Percentiles rank a stretch among this genome's conserved stretches.
Evolutionary conservation across 1,140 invertebrate genomes (phyloP).

Genomic region (Myzus persicae): DNA sequence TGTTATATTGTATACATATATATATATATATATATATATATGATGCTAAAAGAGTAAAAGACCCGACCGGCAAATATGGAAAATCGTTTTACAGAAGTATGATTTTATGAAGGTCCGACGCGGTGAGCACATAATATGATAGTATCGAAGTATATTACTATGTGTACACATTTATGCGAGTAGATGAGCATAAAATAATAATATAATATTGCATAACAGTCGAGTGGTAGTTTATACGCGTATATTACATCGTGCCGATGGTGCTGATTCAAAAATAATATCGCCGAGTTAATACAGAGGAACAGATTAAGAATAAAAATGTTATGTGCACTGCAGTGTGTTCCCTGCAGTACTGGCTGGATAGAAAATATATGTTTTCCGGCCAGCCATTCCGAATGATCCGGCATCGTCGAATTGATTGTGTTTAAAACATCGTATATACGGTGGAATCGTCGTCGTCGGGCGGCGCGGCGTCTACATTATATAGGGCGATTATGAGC

Average conservation of each 20-base stretch:
- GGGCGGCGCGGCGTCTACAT: too few species aligned
- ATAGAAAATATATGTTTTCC: not conserved
- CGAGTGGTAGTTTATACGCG: not conserved
- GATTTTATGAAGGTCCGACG: not conserved
- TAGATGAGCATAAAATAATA: not conserved
- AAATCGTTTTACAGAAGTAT: constrained; percentile 18
- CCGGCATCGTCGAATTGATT: not conserved
- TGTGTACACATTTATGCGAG: not conserved
- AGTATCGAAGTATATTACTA: not conserved
- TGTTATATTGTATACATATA: too few species aligned
- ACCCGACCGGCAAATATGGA: not conserved
- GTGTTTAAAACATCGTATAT: not conserved
- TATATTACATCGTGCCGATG: not conserved
- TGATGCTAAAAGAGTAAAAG: not conserved
- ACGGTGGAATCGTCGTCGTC: not conserved
- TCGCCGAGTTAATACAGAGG: not conserved
- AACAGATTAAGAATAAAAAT: not conserved
- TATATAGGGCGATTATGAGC: not conserved
- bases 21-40: too few species aligned
- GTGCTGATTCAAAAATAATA: not conserved
- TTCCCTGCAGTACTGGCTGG: not conserved
- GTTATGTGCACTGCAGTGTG: not conserved
- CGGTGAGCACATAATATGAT: not conserved
- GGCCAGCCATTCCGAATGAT: not conserved
- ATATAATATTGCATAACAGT: not conserved